A percentile compares a stretch with the other conserved stretches of the same genome.
These are phyloP conservation scores for Drosophila demipolita DNA, from an alignment of 2,888 invertebrate species.

Conservation along the genomic window DNA sequence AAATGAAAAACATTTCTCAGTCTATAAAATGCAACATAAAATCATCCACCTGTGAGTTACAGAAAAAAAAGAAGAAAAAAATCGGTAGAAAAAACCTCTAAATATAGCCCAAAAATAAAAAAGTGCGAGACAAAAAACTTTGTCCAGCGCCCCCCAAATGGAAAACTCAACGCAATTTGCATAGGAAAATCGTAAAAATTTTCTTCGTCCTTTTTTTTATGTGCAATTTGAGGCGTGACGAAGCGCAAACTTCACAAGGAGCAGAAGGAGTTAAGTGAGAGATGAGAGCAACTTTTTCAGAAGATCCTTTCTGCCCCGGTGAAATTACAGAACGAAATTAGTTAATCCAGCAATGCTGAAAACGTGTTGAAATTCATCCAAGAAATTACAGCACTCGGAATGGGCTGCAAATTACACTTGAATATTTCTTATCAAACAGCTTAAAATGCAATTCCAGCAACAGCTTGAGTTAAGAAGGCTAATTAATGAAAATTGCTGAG, in stretches of 20 bases:
- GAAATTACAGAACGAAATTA: slow-evolving; percentile 60
- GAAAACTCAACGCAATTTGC: slow-evolving; percentile 55
- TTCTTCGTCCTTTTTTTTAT: slow-evolving; percentile 34
- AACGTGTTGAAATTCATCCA: slow-evolving; percentile 57
- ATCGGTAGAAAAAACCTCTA: slow-evolving; percentile 2
- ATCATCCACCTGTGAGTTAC: slow-evolving; percentile 68
- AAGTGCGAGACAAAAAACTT: slow-evolving; percentile 16
- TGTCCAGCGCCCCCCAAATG: slow-evolving; percentile 10
- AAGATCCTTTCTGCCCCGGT: slow-evolving; percentile 15
- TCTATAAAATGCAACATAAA: slow-evolving; percentile 72
- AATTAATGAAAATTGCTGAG: neutral
- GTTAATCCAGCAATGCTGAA: slow-evolving; percentile 57
- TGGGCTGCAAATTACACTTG: slow-evolving; percentile 2
- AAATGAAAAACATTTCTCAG: slow-evolving; percentile 61
- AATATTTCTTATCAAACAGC: slow-evolving; percentile 2
- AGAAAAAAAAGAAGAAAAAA: slow-evolving; percentile 11
- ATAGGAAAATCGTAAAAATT: slow-evolving; percentile 74
- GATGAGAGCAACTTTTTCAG: slow-evolving; percentile 38
- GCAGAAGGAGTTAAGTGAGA: slow-evolving; percentile 59
- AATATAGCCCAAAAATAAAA: slow-evolving; percentile 37
- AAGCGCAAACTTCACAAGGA: slow-evolving; percentile 36
- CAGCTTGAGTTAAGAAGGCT: neutral
- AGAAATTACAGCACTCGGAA: slow-evolving; percentile 6
- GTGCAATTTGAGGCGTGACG: slow-evolving; percentile 71
- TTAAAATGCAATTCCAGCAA: slow-evolving; percentile 2